Evolutionary conservation across 35 echinoderm and acorn worm genomes (phyloP).

Genomic region (Stichopus chloronotus): DNA sequence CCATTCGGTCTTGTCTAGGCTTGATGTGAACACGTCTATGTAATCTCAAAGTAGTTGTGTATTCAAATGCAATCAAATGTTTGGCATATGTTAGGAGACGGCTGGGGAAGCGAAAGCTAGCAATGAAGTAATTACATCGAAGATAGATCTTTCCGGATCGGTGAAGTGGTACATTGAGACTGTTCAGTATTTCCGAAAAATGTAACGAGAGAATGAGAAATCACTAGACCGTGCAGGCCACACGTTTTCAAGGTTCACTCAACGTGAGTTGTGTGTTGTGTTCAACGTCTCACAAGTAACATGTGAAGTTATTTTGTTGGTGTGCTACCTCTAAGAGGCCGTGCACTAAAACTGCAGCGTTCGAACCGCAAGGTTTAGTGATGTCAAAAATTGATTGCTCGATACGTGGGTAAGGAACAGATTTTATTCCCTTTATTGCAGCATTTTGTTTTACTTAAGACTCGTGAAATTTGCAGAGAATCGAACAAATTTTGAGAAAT

Average conservation of each 20-base stretch:
- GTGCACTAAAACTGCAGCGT: neutral
- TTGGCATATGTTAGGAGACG: neutral
- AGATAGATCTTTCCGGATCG: neutral
- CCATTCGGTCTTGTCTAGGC: too few species aligned
- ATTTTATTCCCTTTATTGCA: too few species aligned
- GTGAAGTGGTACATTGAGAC: neutral
- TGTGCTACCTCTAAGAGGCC: neutral
- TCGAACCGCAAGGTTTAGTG: neutral
- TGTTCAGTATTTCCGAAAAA: neutral
- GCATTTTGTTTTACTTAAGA: neutral
- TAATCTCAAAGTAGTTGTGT: neutral
- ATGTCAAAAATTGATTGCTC: slow-evolving; percentile 5
- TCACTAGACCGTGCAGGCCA: neutral
- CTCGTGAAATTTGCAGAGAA: neutral
- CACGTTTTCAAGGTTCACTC: neutral
- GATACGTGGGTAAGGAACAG: neutral
- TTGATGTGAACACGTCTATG: too few species aligned
- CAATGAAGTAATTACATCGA: neutral
- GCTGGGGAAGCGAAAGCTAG: neutral
- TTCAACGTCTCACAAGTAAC: neutral
- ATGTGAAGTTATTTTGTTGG: neutral
- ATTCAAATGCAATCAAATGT: neutral
- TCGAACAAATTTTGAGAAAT: neutral
- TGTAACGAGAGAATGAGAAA: neutral
- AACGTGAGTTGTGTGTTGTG: neutral